Base-by-base conservation (phyloP, 1,140 invertebrate genomes). In the Pollicipes pollicipes region DNA sequence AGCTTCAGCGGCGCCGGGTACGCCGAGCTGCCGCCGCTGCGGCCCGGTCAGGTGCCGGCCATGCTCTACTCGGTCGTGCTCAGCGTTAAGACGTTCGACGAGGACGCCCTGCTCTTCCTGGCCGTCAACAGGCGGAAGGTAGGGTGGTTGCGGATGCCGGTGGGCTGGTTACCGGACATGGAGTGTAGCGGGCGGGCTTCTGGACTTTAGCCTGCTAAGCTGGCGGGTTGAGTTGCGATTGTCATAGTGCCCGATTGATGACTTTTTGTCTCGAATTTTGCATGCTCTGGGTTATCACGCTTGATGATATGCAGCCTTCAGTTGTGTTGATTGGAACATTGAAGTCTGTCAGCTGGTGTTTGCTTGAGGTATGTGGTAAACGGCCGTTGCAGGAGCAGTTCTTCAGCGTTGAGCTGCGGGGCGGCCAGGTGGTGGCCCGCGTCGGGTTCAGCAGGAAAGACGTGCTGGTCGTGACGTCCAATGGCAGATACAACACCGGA, bases 61-160 rank as follows among this genome's bases (percentile, higher is more conserved):
- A 85, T 87, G 75, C 83, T 86, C 24, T 91, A 92, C 78, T 87
- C 86, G 63, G 83, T 96, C 1, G 85, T 86, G 26, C 83, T 97
- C 67, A 87, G 85, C 73, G 93, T 97, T 78, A 85, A 86, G 72
- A 94, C 91, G 0, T 88, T 88, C 74, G 93, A 95, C 80, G 88
- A 93, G 77, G 87, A 95, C 80, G 90, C 91, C 2, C 78, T 95
- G 10, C 82, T 97, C 0, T 93, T 96, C 77, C 81, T 95, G 63
- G 88, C 90, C 30, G 84, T 88, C 24, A 90, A 91, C 79, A 83
- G 83, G 71, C 81, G 82, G 26, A 86, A 86, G 73, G 85, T 86
- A 76, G 81, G 78, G 77, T 30, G 69, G 17, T 28, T 24, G 71
- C n/a, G n/a, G n/a, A n/a, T n/a, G n/a, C n/a, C n/a, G n/a, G n/a